Evolutionary conservation across 2,113 vertebrate species (phyloP), one percentile per base, ranked within the genome.

Genomic region (Sinocyclocheilus maitianheensis): DNA sequence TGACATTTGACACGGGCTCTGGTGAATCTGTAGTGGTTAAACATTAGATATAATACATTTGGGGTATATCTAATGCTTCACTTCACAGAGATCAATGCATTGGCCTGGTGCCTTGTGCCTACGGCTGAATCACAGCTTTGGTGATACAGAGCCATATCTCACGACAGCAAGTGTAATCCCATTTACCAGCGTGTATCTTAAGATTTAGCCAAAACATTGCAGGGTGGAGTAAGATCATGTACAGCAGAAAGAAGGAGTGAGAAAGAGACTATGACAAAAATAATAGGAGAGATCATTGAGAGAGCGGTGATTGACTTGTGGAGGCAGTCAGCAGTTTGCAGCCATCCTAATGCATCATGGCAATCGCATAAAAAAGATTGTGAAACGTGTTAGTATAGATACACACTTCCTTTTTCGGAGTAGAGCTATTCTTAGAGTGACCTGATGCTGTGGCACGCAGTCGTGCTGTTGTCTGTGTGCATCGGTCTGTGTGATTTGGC

Each of bases 351-450:
- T 55, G 53, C 53, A 55, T 55, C 53, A 55, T 55, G 53, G 16
- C 5, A 55, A 6, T 55, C 16, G 5, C 53, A 6, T 55, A 6
- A 55, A 55, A 55, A 55, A 55, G 53, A 55, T 18, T 55, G 5
- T 18, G 53, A 18, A 55, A 55, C 1, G 53, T 18, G 53, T 55
- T 18, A 55, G 53, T 55, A 5, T 55, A 48, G 20, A 48, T 26
- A n/a, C 22, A 24, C 13, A 13, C 12, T 76, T 76, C 43, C n/a
- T 26, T 85, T 86, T 90, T 77, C 48, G 85, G 87, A 85, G 74
- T 62, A 88, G 88, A 87, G 86, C 90, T 94, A 93, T 94, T 94
- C 90, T 92, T 90, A 87, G 92, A 87, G 88, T 93, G 94, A 94
- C 92, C 92, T 92, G 89, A 91, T 91, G 92, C 91, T 78, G 63